Conservation (phyloP, 2,113 vertebrate genomes). For the Halichoeres trimaculatus region DNA sequence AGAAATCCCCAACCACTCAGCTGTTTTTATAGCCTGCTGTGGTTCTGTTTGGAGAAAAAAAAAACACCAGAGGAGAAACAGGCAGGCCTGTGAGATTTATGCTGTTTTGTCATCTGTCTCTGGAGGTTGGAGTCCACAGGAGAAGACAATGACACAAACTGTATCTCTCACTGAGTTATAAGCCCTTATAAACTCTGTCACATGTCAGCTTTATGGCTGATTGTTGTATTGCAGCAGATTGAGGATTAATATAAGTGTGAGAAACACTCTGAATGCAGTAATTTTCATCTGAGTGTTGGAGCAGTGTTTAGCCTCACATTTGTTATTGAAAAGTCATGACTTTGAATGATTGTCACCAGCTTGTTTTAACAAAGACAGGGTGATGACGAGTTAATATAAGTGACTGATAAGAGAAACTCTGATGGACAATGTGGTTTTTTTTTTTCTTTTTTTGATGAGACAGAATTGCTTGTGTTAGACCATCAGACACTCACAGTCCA, state of each 20-base stretch:
- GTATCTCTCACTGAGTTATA: background rate
- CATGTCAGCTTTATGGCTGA: background rate
- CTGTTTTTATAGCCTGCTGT: constrained; percentile 27
- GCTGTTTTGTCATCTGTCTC: constrained; percentile 20
- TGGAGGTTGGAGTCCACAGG: constrained; percentile 1
- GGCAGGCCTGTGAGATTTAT: constrained; percentile 5
- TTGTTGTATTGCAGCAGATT: background rate
- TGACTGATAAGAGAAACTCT: no score
- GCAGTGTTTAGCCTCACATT: background rate
- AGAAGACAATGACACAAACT: constrained; percentile 4
- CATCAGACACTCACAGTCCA: no score
- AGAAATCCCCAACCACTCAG: background rate
- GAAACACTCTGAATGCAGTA: background rate
- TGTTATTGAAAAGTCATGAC: background rate
- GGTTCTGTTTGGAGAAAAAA: background rate
- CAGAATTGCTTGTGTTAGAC: no score
- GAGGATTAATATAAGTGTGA: background rate
- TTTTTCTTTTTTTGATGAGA: no score
- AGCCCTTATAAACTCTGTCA: constrained; percentile 4
- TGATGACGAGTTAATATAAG: no score
- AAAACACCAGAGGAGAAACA: background rate
- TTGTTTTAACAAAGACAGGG: no score
- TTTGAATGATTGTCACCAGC: no score
- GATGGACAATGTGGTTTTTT: no score
- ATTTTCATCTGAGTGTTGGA: no score